Evolutionary conservation across 2,113 vertebrate genomes (phyloP), one percentile per base, ranked within the genome.

Genomic region (Myxocyprinus asiaticus): DNA sequence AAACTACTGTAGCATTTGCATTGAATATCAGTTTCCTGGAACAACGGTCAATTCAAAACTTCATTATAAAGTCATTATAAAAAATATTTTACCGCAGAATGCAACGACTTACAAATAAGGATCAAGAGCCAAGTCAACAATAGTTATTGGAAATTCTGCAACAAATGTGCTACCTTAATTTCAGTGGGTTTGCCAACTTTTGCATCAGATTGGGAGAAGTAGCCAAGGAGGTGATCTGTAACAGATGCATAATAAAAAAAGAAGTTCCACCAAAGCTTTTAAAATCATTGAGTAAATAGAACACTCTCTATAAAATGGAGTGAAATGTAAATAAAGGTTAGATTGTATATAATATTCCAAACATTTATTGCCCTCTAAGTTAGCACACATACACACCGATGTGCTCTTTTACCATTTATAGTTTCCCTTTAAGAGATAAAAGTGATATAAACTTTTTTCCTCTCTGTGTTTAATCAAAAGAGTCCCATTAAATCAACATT

Each of bases 361-460:
- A 33, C 22, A 33, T 63, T 68, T 69, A 53, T 7, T 56, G 22
- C n/a, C 22, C n/a, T 10, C 44, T 48, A 63, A 4, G 42, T 17
- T 67, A 22, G 42, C 47, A 71, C 53, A 47, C 11, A 67, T 51
- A 42, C 17, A 12, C 71, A 67, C 6, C 64, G 45, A 66, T 61
- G 45, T 9, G 44, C 7, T 6, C 9, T 67, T 45, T 53, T 77
- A 73, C 67, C 80, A 79, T 84, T 85, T 81, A 78, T 66, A 81
- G 64, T 67, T n/a, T 47, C 55, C 43, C 45, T 53, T 48, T 75
- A 33, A 61, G 42, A 69, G 68, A 10, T 6, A 61, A 61, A 42
- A 68, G 47, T 63, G 48, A 74, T 62, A 53, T 82, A 69, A 64
- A 69, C 53, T n/a, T 33, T 69, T 43, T 17, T 53, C 64, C 14